Base-by-base conservation (phyloP, 2,797 vertebrate species). In the Kryptolebias ocellatus region DNA sequence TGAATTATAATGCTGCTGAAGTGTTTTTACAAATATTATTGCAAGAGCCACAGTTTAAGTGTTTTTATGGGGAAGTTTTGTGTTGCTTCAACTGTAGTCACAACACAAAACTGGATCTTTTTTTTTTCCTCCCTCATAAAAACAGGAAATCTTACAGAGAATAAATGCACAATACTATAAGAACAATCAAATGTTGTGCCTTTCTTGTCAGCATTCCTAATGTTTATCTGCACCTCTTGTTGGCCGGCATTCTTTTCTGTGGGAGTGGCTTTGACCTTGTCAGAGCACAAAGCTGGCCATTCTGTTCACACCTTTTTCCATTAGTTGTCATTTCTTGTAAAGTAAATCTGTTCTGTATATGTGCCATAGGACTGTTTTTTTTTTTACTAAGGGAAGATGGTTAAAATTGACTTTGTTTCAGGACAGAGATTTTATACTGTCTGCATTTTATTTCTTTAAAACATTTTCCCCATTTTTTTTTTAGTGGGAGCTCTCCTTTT, bases 401-500 rank as follows among this genome's bases (percentile, higher is more conserved):
- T 0, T 1, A 53, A 18, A 34, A 6, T 34, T 34, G 31, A 34
- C 4, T 34, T 10, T 1, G 15, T 51, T 9, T 62, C 4, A 49
- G 16, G 64, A 5, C 7, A 60, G 45, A 18, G 44, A 46, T n/a
- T 51, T 15, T 37, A 2, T 45, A 18, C 39, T 53, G 37, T 57
- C 10, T 42, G 57, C 11, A 5, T 45, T 57, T 49, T 15, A 24
- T 46, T 58, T 64, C 0, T 74, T 31, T 55, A 18, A 28, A 44
- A 20, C 34, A 27, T 45, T 65, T 27, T 73, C 52, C 51, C 9
- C 9, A 27, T 46, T 65, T 42, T 73, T 51, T 93, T 94, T 79
- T 53, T 92, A 98, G 96, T 94, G 84, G 95, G 95, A 94, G 96
- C 96, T 92, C 94, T 98, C 91, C 94, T 96, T 95, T 95, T 98